Evolutionary conservation across 2,797 vertebrate genomes (phyloP), one percentile per base, ranked within the genome.

Genomic region (Lepus oiostolus): DNA sequence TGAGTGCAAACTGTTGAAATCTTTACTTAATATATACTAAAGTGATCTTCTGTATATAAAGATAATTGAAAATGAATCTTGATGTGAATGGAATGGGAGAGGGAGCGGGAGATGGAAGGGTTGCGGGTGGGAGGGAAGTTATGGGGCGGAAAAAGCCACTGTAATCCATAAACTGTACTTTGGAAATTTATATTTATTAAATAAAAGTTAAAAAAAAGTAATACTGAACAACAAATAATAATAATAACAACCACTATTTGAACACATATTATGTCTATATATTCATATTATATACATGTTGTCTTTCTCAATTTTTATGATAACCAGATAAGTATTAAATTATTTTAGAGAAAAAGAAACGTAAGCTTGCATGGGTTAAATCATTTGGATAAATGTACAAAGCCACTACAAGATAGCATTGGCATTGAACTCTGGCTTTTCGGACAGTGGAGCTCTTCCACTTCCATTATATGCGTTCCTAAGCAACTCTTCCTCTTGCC

Each of bases 231-330:
- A 81, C 9, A 80, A 88, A 32, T 24, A 86, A 60, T 63, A 62
- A 94, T 90, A 95, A 68, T 81, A 72, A 13, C 72, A 88, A 65
- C 58, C 32, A 86, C 32, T 60, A 28, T 90, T 80, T 89, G 50
- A 91, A 82, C 35, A 62, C 21, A 83, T 35, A 52, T 1, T 75
- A 7, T 26, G 35, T 63, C 16, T 72, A 16, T 0, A 62, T 89
- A 65, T 54, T 93, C 63, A 38, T 47, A 83, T 32, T 87, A 93
- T 63, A 58, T 65, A 0, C 35, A 86, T 50, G 81, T 87, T 70
- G 8, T 62, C 26, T 93, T 75, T 79, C 52, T 93, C 11, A 72
- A 17, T 87, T 91, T 88, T 93, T 16, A 74, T 81, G 84, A 93
- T 47, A 62, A 75, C 17, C 7, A 35, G 5, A 28, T 26, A 42